Evolutionary conservation across 2,888 invertebrate species (phyloP), one percentile per base, ranked within the genome.

Genomic region (Amaurobius ferox): DNA sequence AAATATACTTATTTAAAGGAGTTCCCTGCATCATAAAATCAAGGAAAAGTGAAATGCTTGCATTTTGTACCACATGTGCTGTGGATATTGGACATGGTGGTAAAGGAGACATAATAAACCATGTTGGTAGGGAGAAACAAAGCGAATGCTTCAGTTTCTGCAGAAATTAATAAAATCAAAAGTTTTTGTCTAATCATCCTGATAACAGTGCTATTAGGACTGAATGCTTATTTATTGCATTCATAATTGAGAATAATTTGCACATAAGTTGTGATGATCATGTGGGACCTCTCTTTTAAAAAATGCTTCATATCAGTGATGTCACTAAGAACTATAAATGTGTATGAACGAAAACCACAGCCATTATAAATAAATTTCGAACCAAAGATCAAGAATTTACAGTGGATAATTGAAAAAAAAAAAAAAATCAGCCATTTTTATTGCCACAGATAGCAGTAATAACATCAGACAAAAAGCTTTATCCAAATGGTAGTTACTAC

Each of bases 391-490:
- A 23, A 62, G 1, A 1, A 1, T 13, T 1, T 2, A 13, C 23
- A 19, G 5, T 6, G 16, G 62, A 19, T 19, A 2, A 28, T 28
- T 6, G 16, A 23, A 62, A 62, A 62, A 62, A 6, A 62, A 13
- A n/a, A n/a, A n/a, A n/a, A n/a, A n/a, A n/a, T n/a, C 13, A 3
- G n/a, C 62, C 1, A 19, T 62, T 62, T 19, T 11, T 5, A 28
- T 62, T 62, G 62, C 62, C 23, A 62, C 62, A 26, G 62, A 62
- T 62, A 23, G 62, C 16, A 62, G 62, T 5, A 62, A 62, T 23
- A 6, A 62, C 1, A 23, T n/a, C 13, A 1, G 62, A 62, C 5
- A 44, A 16, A 23, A 62, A 62, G 11, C 23, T 62, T 1, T 62
- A 62, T 62, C 62, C 62, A 0, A 1, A 19, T 19, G 28, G 16